Conservation (phyloP, 2,888 invertebrate genomes). For the Acanthosepion lycidas region DNA sequence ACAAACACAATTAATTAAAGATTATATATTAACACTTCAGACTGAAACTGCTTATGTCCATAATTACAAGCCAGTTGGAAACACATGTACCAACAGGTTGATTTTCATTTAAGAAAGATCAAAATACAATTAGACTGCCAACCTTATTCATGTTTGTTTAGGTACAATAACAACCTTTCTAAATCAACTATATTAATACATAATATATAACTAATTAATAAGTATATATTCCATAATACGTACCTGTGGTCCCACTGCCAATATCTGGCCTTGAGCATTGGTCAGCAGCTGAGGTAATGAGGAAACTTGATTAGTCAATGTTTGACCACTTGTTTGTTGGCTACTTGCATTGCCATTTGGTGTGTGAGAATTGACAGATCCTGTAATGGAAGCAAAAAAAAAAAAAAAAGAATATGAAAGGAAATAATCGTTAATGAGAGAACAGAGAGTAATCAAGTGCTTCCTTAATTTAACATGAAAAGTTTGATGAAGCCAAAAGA, state of each 20-base stretch:
- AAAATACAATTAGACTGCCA: too few species aligned
- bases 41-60: too few species aligned
- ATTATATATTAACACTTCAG: too few species aligned
- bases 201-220: not conserved
- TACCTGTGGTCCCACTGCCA: constrained; percentile 74
- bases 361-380: constrained; percentile 44
- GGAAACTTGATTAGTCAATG: constrained; percentile 65
- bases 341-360: constrained; percentile 40
- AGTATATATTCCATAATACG: not conserved
- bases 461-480: constrained; percentile 18
- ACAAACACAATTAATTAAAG: too few species aligned
- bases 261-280: constrained; percentile 73
- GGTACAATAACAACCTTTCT: too few species aligned
- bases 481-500: not conserved
- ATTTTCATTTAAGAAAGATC: too few species aligned
- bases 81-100: too few species aligned
- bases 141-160: too few species aligned
- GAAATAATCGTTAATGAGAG: not conserved
- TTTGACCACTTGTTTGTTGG: constrained; percentile 51
- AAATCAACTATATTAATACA: not conserved
- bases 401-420: not conserved
- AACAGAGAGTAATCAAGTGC: constrained; percentile 1
- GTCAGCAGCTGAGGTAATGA: constrained; percentile 70
- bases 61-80: too few species aligned
- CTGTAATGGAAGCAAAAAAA: not conserved